Base-by-base conservation (phyloP, 2,797 vertebrate genomes). In the Sebastes iracundus region DNA sequence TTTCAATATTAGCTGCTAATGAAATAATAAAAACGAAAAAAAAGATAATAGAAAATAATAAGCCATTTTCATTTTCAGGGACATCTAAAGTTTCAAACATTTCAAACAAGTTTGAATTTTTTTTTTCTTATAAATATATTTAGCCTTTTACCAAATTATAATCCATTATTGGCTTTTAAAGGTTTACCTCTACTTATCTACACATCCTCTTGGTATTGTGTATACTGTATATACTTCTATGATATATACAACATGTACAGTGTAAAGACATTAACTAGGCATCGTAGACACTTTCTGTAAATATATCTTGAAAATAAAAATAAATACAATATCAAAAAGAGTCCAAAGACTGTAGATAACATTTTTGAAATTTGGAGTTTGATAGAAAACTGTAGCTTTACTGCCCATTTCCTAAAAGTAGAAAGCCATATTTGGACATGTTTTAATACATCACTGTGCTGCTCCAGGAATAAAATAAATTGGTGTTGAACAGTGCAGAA, bases 341-440 rank as follows among this genome's bases (percentile, higher is more conserved):
- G 42, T 30, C 14, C 20, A 18, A 42, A 3, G 9, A 38, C 12
- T 42, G 30, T 3, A 52, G 22, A 52, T 35, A 8, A 61, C 6
- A 28, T 61, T 23, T 83, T 27, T 4, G 2, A 38, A 25, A 52
- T 12, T 66, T 61, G 27, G 0, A 28, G 13, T 60, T 14, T 69
- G 1, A 72, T 69, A 56, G 2, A 56, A 63, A 77, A n/a, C 20
- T 11, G 20, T 46, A 30, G 0, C 52, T 75, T 72, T 28, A 33
- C 18, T 23, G 7, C 11, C 28, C 11, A 32, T 55, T 62, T 59
- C 23, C 25, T 58, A 11, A 49, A 87, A 74, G 25, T 6, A 78
- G 3, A 72, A 79, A 78, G 73, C 71, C 73, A 81, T 83, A 84
- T 85, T 84, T 87, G 78, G 83, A 80, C 18, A 78, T 75, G 27